Evolutionary conservation across 1,140 invertebrate genomes (phyloP), one percentile per base, ranked within the genome.

Genomic region (Tetramorium alpestre): DNA sequence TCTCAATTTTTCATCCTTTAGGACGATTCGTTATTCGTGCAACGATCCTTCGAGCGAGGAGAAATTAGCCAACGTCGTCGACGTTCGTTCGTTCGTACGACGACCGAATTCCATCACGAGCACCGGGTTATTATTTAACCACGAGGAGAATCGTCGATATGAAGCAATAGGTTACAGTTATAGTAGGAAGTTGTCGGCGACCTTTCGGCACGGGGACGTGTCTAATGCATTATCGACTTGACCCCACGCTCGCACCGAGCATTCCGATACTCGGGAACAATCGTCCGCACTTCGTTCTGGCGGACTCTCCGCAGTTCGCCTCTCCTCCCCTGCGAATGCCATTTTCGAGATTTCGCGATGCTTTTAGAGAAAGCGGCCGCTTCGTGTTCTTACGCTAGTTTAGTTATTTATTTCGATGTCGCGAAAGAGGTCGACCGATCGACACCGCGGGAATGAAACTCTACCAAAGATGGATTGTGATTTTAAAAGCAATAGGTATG

Each of bases 171-270:
- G 75, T 73, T 87, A 88, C 81, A 89, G 90, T 87, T 91, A 91
- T 90, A 93, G 91, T 60, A 92, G 92, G 91, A 94, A 94, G 92
- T 93, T 84, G 85, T 65, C 73, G 69, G 85, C 92, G 93, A 94
- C 93, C 93, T 90, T 89, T 92, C 73, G 86, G 89, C 91, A 92
- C 91, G 91, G 90, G 93, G 93, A 85, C 75, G 84, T 85, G 84
- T 81, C 84, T 78, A 81, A 80, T 85, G 84, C 75, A 85, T 85
- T 78, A 85, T 92, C 89, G 92, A 85, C 72, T 85, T 75, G 92
- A 91, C 88, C 91, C 89, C 82, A 87, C 87, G 85, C 89, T 90
- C 87, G 77, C 88, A 86, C 41, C 25, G 72, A 82, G 54, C 80
- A 73, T 82, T 82, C 67, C 80, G 25, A 73, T 60, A 62, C 54